Evolutionary conservation across 2,888 invertebrate species (phyloP).

Genomic region (Lampropteryx suffumata): DNA sequence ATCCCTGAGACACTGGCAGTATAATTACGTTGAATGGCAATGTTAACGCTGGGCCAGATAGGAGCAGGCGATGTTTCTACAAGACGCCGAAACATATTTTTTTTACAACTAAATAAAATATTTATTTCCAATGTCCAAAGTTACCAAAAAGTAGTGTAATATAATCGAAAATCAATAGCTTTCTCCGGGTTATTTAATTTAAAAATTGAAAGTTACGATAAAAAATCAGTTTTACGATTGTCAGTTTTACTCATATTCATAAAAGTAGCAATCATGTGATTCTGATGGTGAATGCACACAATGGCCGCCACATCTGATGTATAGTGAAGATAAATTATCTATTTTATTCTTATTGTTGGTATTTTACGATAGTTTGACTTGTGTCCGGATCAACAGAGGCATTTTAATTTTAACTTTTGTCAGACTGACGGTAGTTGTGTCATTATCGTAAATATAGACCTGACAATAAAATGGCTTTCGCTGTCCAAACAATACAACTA

Average conservation of each 20-base stretch:
- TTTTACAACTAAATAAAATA: conserved; percentile 7
- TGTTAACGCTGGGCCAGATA: too few relatives aligned
- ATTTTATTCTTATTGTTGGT: conserved; percentile 55
- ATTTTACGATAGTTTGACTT: conserved; percentile 48
- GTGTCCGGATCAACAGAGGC: conserved; percentile 30
- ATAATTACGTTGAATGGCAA: too few relatives aligned
- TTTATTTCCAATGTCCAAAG: conserved; percentile 11
- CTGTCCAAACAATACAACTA: conserved; percentile 21
- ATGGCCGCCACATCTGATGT: conserved; percentile 24
- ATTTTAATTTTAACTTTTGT: conserved; percentile 46
- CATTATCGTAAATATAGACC: conserved; percentile 29
- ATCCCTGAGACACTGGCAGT: too few relatives aligned
- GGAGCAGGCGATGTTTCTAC: too few relatives aligned
- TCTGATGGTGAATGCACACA: conserved; percentile 27
- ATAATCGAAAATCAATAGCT: conserved; percentile 26
- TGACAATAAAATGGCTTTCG: conserved; percentile 26
- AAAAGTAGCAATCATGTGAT: conserved; percentile 32
- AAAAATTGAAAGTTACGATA: conserved; percentile 43
- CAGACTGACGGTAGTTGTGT: conserved; percentile 27
- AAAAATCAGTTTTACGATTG: conserved; percentile 44
- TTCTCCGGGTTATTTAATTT: conserved; percentile 21
- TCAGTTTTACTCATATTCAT: conserved; percentile 40
- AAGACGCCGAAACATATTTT: too few relatives aligned
- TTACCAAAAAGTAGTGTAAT: conserved; percentile 19
- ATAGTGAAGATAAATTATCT: conserved; percentile 49